These are phyloP conservation scores for Aegotheles bennettii DNA, from an alignment of 2,113 vertebrate species.

Conservation along the genomic window DNA sequence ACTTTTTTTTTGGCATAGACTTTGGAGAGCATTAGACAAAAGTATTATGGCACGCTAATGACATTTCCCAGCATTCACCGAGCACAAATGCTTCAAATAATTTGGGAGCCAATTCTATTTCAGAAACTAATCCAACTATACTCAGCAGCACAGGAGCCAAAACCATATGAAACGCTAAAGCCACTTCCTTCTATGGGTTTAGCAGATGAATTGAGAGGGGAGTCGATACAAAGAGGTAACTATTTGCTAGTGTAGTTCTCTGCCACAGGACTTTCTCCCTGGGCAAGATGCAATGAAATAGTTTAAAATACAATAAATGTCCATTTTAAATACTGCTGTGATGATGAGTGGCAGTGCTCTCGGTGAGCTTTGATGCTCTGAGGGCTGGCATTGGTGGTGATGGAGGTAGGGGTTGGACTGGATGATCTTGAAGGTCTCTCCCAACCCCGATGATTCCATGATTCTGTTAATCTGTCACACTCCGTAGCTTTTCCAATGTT, in stretches of 20 bases:
- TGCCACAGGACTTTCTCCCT: neutral
- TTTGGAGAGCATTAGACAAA: slow-evolving; percentile 57
- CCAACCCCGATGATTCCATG: too few relatives aligned
- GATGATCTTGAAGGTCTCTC: too few relatives aligned
- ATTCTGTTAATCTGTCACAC: too few relatives aligned
- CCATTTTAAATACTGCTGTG: neutral
- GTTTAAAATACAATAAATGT: neutral
- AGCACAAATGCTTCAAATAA: slow-evolving; percentile 59
- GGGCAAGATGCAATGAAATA: neutral
- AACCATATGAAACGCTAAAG: slow-evolving; percentile 41
- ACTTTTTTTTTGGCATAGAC: slow-evolving; percentile 19
- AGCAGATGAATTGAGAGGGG: slow-evolving; percentile 56
- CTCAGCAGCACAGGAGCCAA: slow-evolving; percentile 24
- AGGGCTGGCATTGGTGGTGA: neutral
- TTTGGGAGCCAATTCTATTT: slow-evolving; percentile 59
- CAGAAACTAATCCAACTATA: slow-evolving; percentile 63
- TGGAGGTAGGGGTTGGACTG: too few relatives aligned
- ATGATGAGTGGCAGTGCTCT: neutral
- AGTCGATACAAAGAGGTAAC: slow-evolving; percentile 24
- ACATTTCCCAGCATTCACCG: slow-evolving; percentile 53
- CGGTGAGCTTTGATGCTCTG: fast-evolving
- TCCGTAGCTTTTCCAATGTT: too few relatives aligned
- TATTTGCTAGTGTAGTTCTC: slow-evolving; percentile 9
- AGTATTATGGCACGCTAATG: slow-evolving; percentile 45
- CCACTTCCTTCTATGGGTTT: slow-evolving; percentile 66